A percentile compares a stretch with the other conserved stretches of the same genome.
Evolutionary conservation across 2,113 vertebrate species (phyloP).

Genomic region (Emberiza fucata): DNA sequence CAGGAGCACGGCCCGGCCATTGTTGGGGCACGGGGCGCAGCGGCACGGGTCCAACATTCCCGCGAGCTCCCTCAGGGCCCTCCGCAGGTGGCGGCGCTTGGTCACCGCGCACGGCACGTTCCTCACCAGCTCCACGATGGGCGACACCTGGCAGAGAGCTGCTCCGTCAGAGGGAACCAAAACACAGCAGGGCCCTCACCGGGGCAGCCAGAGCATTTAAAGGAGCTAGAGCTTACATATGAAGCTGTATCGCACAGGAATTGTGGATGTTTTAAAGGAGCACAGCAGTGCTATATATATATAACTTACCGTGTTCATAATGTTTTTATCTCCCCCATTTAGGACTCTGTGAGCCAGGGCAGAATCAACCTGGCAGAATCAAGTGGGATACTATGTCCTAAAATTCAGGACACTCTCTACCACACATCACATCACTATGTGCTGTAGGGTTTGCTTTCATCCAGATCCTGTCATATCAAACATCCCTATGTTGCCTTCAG

Average conservation of each 20-base stretch:
- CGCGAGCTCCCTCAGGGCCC: conserved; percentile 78
- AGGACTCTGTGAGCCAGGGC: background rate
- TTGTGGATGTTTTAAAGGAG: background rate
- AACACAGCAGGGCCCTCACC: background rate
- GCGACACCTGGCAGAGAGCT: conserved; percentile 69
- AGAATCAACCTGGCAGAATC: background rate
- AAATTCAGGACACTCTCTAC: background rate
- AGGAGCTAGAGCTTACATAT: background rate
- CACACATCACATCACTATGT: background rate
- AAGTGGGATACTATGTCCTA: background rate
- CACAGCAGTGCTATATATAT: background rate
- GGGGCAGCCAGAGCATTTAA: background rate
- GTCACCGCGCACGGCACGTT: conserved; percentile 85
- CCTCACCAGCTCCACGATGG: conserved; percentile 81
- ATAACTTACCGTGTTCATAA: background rate
- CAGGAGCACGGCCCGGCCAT: conserved; percentile 72
- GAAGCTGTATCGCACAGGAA: background rate
- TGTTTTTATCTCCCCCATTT: background rate
- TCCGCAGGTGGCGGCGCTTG: conserved; percentile 80
- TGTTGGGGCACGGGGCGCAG: conserved; percentile 86
- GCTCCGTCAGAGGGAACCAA: background rate
- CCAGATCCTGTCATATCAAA: background rate
- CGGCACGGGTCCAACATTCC: conserved; percentile 82
- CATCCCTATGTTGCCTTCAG: background rate
- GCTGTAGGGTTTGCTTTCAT: background rate